Evolutionary conservation across 2,888 invertebrate species (phyloP), one percentile per base, ranked within the genome.

Genomic region (Diogma glabrata): DNA sequence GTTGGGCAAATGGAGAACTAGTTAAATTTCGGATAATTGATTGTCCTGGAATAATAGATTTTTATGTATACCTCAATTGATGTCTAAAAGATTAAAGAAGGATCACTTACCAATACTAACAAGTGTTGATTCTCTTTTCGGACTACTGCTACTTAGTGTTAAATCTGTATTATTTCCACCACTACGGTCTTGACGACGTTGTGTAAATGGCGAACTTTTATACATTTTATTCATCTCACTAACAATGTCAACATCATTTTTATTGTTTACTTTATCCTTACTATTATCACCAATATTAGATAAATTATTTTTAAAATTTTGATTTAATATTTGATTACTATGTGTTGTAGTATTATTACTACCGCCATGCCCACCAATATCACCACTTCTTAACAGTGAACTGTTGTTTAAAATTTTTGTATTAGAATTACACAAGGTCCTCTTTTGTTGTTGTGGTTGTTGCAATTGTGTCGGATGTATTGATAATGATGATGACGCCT

Each of bases 1-100:
- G 67, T 60, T 69, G 69, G 55, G 65, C 66, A 56, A 68, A 69
- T 22, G 69, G 69, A 51, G 69, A 69, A 19, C 65, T 64, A 4
- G 68, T 67, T 54, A 69, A 57, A 59, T 69, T 69, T 46, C 68
- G 64, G 50, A 69, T 54, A 48, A 54, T 48, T 20, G 68, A 63
- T 60, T 69, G 67, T 47, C 69, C 68, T 69, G 28, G 1, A 40
- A 5, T 12, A 38, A 17, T 26, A 28, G n/a, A 20, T 20, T n/a
- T 28, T 30, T 16, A 17, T 40, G 33, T 26, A 38, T n/a, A n/a
- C n/a, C n/a, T n/a, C n/a, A n/a, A n/a, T n/a, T n/a, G n/a, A n/a
- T n/a, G n/a, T n/a, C n/a, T 36, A 49, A 43, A 22, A 30, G 28
- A 26, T 14, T 45, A 49, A 16, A 28, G 12, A 46, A 38, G 50